Evolutionary conservation across 1,140 invertebrate genomes (phyloP), one percentile per base, ranked within the genome.

Genomic region (Pectinophora gossypiella): DNA sequence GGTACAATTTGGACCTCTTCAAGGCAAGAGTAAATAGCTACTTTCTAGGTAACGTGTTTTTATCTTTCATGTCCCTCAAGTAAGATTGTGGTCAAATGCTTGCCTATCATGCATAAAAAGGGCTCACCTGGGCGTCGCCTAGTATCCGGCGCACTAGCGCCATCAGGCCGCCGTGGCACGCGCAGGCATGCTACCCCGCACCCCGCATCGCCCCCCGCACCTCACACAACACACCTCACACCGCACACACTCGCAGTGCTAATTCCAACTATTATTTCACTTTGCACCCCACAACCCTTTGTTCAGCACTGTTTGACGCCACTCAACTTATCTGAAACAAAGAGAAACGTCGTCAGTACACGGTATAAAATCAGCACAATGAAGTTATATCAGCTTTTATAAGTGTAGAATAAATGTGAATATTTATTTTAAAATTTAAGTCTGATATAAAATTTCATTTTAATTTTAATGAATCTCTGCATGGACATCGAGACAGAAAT

Each of bases 91-190:
- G n/a, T n/a, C n/a, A n/a, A n/a, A n/a, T n/a, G n/a, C n/a, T n/a
- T n/a, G n/a, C n/a, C n/a, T n/a, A n/a, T n/a, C n/a, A n/a, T n/a
- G n/a, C n/a, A n/a, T n/a, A n/a, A n/a, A 22, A 36, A 44, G 32
- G 23, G 2, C 35, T 70, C 70, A 87, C 85, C 85, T 88, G 87
- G 76, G 87, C 87, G 84, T 88, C 87, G 72, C 87, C 87, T 78
- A 88, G 69, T 68, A 88, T 87, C 42, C 87, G 87, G 76, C 87
- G 85, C 81, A 88, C 85, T 69, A 88, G 83, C 80, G 87, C 87
- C 87, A 88, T 88, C 76, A 78, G 80, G 80, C 81, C 72, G 83
- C 77, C 72, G 76, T 80, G 76, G 77, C 76, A 64, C 61, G 65
- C 57, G 78, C 70, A 75, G 73, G 70, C 87, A 88, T 88, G 76